Base-by-base conservation (phyloP, 2,797 vertebrate species). In the Cetoscarus ocellatus region DNA sequence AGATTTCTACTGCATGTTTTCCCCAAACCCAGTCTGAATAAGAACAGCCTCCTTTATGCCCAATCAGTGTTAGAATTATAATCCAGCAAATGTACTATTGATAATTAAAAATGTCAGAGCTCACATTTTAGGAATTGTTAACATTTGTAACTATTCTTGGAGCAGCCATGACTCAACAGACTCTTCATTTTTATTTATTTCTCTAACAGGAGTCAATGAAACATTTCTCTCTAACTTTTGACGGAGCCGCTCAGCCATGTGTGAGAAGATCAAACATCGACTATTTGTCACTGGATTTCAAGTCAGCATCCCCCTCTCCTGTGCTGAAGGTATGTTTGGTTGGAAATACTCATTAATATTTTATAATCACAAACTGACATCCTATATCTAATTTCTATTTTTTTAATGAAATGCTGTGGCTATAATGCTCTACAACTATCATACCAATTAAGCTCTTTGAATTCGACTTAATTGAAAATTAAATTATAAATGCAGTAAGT, bases 271-370 rank as follows among this genome's bases (percentile, higher is more conserved):
- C 93, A 58, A 96, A 95, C 89, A 95, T 99, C 45, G 98, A 99
- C 84, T 99, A 99, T 89, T 91, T 99, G 90, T 96, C 96, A 6
- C 90, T 99, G 91, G 97, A 98, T 94, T 99, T 99, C 88, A 97
- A 99, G 82, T 96, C 96, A 10, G 94, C 95, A 18, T 96, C 96
- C 36, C 95, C 96, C 11, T 96, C 96, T 49, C 97, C 97, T 77
- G 95, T 96, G 39, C 97, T 96, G 77, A 98, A 98, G 96, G 98
- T 99, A 93, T 57, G 73, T 71, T 50, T 39, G 40, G 7, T 64
- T 65, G n/a, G 71, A 13, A 27, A 34, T 27, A 27, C 27, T 27
- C 27, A 27, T 27, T 27, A 4, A 2, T 27, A 27, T 27, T 27
- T n/a, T 27, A 27, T 2, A 27, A 27, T 4, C 27, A 27, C 27